These are phyloP conservation scores for Saccopteryx leptura DNA, from an alignment of 2,113 vertebrate genomes.

Conservation along the genomic window DNA sequence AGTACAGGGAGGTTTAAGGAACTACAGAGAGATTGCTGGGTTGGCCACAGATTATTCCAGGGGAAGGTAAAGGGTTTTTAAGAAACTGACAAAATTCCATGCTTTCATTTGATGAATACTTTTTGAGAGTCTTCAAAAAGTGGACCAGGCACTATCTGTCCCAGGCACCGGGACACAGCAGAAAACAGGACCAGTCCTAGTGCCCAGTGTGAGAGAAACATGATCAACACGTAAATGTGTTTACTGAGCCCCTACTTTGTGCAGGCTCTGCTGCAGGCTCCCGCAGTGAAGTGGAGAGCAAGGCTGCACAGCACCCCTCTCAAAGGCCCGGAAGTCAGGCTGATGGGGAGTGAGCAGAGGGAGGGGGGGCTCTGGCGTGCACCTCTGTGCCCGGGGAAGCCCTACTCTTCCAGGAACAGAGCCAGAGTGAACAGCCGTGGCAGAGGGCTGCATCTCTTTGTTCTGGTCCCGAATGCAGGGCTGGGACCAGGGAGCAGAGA, in stretches of 20 bases:
- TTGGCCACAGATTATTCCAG: not conserved
- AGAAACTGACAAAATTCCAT: not conserved
- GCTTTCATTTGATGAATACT: not conserved
- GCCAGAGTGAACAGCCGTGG: fast-evolving
- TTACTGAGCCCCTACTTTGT: not conserved
- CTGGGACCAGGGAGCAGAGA: not conserved
- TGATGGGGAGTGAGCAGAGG: too few species aligned
- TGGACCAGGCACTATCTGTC: not conserved
- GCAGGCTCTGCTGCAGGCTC: not conserved
- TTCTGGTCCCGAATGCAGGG: not conserved
- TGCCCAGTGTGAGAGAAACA: not conserved
- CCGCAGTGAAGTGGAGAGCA: not conserved
- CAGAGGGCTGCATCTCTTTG: not conserved
- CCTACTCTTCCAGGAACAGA: not conserved
- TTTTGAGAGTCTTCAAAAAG: not conserved
- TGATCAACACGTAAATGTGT: not conserved
- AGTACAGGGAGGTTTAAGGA: too few species aligned
- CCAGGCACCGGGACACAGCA: too few species aligned
- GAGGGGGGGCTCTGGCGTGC: not conserved
- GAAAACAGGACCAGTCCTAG: not conserved
- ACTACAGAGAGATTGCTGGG: not conserved
- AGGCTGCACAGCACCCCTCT: fast-evolving
- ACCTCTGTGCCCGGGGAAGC: not conserved
- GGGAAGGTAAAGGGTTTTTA: not conserved
- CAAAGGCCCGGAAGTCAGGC: not conserved